Evolutionary conservation across 2,797 vertebrate genomes (phyloP).

Genomic region (Chaunax sp.): DNA sequence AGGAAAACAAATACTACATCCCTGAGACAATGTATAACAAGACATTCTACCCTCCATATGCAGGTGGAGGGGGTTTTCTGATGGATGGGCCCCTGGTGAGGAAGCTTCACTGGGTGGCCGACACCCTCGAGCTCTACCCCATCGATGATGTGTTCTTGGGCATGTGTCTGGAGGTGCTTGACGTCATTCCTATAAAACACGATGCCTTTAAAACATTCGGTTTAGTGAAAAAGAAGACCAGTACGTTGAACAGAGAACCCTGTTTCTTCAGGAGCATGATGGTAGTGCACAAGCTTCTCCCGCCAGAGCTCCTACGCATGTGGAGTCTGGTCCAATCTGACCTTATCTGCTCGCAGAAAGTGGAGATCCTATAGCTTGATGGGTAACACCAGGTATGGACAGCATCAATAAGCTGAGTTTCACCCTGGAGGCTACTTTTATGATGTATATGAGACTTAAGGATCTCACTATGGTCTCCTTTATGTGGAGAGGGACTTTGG

Average conservation of each 20-base stretch:
- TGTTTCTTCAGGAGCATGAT: conserved; percentile 95
- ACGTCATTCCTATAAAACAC: conserved; percentile 87
- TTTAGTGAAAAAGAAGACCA: conserved; percentile 91
- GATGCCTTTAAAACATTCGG: conserved; percentile 96
- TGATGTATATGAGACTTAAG: neutral
- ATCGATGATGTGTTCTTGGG: conserved; percentile 97
- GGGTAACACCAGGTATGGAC: conserved; percentile 14
- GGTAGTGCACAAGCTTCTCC: conserved; percentile 96
- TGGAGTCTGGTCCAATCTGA: conserved; percentile 93
- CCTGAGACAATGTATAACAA: conserved; percentile 89
- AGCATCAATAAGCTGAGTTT: conserved; percentile 20
- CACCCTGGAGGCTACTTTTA: conserved; percentile 1
- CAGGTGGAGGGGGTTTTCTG: conserved; percentile 94
- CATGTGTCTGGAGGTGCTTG: conserved; percentile 93
- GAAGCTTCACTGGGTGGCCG: conserved; percentile 85
- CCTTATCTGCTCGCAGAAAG: conserved; percentile 89
- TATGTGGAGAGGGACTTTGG: conserved; percentile 56
- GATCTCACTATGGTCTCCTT: conserved; percentile 50
- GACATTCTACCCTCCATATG: conserved; percentile 91
- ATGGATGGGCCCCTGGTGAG: conserved; percentile 89
- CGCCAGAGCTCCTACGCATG: conserved; percentile 89
- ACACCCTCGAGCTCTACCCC: conserved; percentile 91
- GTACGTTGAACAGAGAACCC: conserved; percentile 94
- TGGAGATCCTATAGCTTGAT: conserved; percentile 84
- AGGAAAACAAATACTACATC: conserved; percentile 96